These are phyloP conservation scores for Copsychus sechellarum DNA, from an alignment of 2,113 vertebrate species.

Conservation along the genomic window DNA sequence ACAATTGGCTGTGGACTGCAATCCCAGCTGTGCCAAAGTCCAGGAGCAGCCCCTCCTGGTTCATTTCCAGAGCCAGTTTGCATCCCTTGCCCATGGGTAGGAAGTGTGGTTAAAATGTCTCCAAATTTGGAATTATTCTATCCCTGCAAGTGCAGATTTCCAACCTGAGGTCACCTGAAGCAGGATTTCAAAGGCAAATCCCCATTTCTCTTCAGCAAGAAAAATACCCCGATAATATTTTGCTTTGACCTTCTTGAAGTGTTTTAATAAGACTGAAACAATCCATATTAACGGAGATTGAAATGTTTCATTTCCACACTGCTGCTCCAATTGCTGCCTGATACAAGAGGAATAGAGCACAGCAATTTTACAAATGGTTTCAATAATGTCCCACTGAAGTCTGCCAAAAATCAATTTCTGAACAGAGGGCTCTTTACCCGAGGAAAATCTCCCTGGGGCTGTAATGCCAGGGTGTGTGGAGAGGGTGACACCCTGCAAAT, in stretches of 20 bases:
- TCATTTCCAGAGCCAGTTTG: not conserved
- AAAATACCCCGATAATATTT: not conserved
- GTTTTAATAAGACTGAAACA: conserved; percentile 63
- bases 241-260: conserved; percentile 51
- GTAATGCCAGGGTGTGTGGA: not conserved
- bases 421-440: not conserved
- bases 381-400: conserved; percentile 51
- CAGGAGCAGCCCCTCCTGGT: not conserved
- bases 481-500: not conserved
- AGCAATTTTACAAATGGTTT: conserved; percentile 62
- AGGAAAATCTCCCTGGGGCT: conserved; percentile 2
- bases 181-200: not conserved
- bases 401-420: conserved; percentile 55
- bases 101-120: not conserved
- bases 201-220: conserved; percentile 3
- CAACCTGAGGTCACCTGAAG: not conserved
- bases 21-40: not conserved
- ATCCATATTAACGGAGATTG: conserved; percentile 60
- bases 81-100: not conserved
- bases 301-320: conserved; percentile 63
- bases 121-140: not conserved
- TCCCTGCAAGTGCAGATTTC: not conserved
- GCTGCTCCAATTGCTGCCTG: conserved; percentile 30
- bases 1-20: not conserved
- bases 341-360: not conserved